Conservation (phyloP, 2,113 vertebrate species). For the Mustela lutreola region DNA sequence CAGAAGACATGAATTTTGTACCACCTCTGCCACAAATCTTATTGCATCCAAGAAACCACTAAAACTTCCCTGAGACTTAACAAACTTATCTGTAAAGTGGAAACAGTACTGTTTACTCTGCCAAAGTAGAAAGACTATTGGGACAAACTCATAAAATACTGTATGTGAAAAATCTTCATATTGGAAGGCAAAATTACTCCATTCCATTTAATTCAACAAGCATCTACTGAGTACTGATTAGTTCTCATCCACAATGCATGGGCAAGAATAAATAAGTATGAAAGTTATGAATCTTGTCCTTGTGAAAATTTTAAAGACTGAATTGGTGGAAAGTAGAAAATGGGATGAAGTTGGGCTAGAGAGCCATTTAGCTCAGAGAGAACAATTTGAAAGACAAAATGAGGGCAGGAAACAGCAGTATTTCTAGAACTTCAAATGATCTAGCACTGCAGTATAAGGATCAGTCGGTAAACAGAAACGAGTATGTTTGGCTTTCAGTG, state of each 20-base stretch:
- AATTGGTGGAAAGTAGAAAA: constrained; percentile 21
- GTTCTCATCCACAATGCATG: not conserved
- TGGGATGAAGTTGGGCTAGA: not conserved
- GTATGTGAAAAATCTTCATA: not conserved
- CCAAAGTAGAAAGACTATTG: not conserved
- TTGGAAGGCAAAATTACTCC: not conserved
- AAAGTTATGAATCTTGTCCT: not conserved
- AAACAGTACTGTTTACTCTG: not conserved
- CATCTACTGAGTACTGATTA: not conserved
- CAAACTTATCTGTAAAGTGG: not conserved
- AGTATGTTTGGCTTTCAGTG: not conserved
- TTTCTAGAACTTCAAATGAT: not conserved
- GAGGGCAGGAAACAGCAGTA: not conserved
- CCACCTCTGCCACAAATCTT: not conserved
- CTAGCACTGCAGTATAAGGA: not conserved
- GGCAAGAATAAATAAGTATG: not conserved
- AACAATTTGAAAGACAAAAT: not conserved
- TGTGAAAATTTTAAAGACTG: constrained; percentile 8
- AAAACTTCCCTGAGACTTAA: not conserved
- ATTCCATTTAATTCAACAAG: constrained; percentile 3
- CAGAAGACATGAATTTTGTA: constrained; percentile 61
- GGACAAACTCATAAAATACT: not conserved
- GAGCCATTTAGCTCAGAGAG: not conserved
- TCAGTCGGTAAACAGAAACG: not conserved
- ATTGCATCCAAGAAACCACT: not conserved